Evolutionary conservation across 2,888 invertebrate species (phyloP), one percentile per base, ranked within the genome.

Genomic region (Malachius bipustulatus): DNA sequence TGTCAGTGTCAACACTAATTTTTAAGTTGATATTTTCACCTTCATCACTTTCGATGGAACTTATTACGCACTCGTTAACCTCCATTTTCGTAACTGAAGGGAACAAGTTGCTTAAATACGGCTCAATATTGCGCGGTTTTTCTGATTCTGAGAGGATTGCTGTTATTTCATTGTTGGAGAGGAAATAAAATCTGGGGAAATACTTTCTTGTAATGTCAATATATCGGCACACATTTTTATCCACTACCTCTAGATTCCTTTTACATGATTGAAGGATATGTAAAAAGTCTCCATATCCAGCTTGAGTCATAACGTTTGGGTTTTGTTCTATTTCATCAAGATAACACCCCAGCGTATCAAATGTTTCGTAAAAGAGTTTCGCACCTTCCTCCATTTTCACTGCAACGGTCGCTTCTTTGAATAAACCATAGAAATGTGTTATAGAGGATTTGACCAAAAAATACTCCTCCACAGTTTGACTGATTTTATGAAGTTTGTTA

Each of bases 131-230:
- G n/a, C 74, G 57, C 0, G 82, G 82, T 52, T 83, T 79, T 63
- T 82, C 82, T 4, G 83, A 82, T 65, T 84, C 81, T 0, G 85
- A 84, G 40, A 89, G 66, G 49, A 89, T 82, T 60, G 85, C 82
- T 44, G 89, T 66, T 69, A 89, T 74, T 62, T 89, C 88, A 50
- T 85, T 82, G 56, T 89, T 84, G 2, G 87, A 85, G 34, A 90
- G 64, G 54, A 89, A 88, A 66, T 85, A 88, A 54, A 89, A 84
- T 55, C 88, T 71, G 19, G 85, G 78, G 55, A 85, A 87, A 57
- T 69, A 79, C 4, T 82, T 60, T 47, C 85, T 64, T 58, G 85
- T 82, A 58, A 75, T 78, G 62, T 87, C 83, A 43, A 88, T 65
- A 57, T 87, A 88, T 49, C 72, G 71, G 48, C 77, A 74, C 1